A percentile compares a stretch with the other conserved stretches of the same genome.
These are phyloP conservation scores for Chromoteleia sp. DNA, from an alignment of 2,888 invertebrate genomes.

Conservation along the genomic window DNA sequence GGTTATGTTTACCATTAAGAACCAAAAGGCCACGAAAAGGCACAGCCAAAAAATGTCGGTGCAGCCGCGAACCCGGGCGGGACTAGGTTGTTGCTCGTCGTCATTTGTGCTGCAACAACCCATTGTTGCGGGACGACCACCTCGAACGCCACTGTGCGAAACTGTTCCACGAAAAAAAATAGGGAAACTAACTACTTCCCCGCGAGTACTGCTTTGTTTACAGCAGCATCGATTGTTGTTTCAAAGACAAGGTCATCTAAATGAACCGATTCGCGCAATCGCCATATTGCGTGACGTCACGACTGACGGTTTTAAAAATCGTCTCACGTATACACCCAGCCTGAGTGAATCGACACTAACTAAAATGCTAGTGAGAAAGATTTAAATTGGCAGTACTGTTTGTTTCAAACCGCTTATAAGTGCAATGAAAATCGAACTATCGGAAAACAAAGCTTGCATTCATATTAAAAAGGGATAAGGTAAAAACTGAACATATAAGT, in stretches of 20 bases:
- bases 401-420: no score
- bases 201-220: slow-evolving; percentile 49
- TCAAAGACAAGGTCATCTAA: slow-evolving; percentile 47
- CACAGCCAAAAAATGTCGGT: slow-evolving; percentile 94
- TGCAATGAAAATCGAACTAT: no score
- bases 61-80: slow-evolving; percentile 89
- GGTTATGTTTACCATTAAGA: slow-evolving; percentile 89
- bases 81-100: slow-evolving; percentile 77
- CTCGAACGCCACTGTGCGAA: slow-evolving; percentile 28
- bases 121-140: slow-evolving; percentile 71
- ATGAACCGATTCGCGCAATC: slow-evolving; percentile 14
- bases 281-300: slow-evolving; percentile 44
- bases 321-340: no score
- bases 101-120: slow-evolving; percentile 82
- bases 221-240: slow-evolving; percentile 38
- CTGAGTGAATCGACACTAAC: no score
- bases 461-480: no score
- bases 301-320: no score
- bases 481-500: no score
- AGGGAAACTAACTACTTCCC: background rate
- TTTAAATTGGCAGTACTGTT: no score
- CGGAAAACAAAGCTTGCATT: no score
- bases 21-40: slow-evolving; percentile 92
- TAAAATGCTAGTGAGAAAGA: no score
- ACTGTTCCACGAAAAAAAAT: slow-evolving; percentile 9